Evolutionary conservation across 2,888 invertebrate species (phyloP), one percentile per base, ranked within the genome.

Genomic region (Melipona beecheii): DNA sequence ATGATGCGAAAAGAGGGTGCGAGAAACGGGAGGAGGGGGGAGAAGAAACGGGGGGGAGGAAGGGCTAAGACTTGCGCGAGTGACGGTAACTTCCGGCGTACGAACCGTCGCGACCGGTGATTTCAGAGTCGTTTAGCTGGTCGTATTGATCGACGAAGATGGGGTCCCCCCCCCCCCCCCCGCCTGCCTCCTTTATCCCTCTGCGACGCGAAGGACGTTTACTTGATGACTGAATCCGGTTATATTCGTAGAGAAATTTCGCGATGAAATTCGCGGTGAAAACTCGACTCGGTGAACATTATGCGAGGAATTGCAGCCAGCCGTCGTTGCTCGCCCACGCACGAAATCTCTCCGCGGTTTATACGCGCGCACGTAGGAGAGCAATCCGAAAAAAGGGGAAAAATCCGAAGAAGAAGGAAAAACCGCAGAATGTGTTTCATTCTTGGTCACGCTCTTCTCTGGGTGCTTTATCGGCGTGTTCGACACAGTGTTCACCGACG

Each of bases 101-200:
- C 76, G 70, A 71, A 77, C 66, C 13, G 19, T 73, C 69, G 78
- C 72, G 76, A 81, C 81, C 86, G 89, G 70, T 88, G 89, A 92
- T 91, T 91, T 91, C 83, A 87, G 89, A 56, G n/a, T 81, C 78
- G 75, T 69, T 79, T 24, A 84, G 81, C 36, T 68, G 49, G 86
- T 89, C 69, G 91, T 93, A 93, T 93, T 93, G 93, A 93, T 93
- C 93, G 91, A 86, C 87, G 86, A 91, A 91, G 90, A 91, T 91
- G 90, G 91, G 91, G 81, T 83, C 91, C 91, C 91, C 91, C 90
- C 86, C 86, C 43, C 9, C 43, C 9, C 2, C 9, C 6, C 27
- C 27, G 2, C 27, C 27, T 27, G 2, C 27, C 27, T 2, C 2
- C 31, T 31, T 31, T 4, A 31, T 31, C 11, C 43, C 43, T 43